These are phyloP conservation scores for Acipenser transmontanus DNA, from an alignment of 2,797 vertebrate genomes.

Conservation along the genomic window DNA sequence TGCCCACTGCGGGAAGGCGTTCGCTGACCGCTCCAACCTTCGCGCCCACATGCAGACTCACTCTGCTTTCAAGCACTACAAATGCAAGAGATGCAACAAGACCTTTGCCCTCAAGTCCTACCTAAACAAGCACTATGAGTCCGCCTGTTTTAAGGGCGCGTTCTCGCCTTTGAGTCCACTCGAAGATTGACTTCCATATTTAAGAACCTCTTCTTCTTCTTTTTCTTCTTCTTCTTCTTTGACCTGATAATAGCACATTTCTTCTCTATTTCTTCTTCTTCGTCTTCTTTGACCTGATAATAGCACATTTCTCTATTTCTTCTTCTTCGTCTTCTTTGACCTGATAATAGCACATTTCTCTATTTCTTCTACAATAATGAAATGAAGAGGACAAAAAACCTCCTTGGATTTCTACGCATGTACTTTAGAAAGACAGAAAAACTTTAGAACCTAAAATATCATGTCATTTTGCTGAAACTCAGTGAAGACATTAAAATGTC, in stretches of 20 bases:
- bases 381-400: slow-evolving; percentile 57
- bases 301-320: neutral
- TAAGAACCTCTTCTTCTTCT: neutral
- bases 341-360: neutral
- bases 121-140: slow-evolving; percentile 95
- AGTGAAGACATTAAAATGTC: slow-evolving; percentile 53
- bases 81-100: slow-evolving; percentile 88
- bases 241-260: slow-evolving; percentile 62
- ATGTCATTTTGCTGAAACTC: slow-evolving; percentile 36
- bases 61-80: slow-evolving; percentile 92
- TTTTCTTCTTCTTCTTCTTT: slow-evolving; percentile 19
- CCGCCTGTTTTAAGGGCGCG: slow-evolving; percentile 82
- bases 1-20: slow-evolving; percentile 87
- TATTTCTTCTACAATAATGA: slow-evolving; percentile 51
- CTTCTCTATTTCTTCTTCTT: slow-evolving; percentile 7
- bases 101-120: slow-evolving; percentile 93
- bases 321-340: too few relatives aligned
- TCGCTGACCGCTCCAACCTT: slow-evolving; percentile 88
- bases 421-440: slow-evolving; percentile 39
- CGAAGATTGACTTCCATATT: slow-evolving; percentile 53
- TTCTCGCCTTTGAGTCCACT: slow-evolving; percentile 65
- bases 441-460: slow-evolving; percentile 31
- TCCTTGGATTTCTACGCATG: slow-evolving; percentile 53
- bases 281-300: too few relatives aligned
- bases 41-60: slow-evolving; percentile 94